A percentile compares a stretch with the other conserved stretches of the same genome.
Conservation (phyloP, 1,140 invertebrate species). For the Microplitis mediator region DNA sequence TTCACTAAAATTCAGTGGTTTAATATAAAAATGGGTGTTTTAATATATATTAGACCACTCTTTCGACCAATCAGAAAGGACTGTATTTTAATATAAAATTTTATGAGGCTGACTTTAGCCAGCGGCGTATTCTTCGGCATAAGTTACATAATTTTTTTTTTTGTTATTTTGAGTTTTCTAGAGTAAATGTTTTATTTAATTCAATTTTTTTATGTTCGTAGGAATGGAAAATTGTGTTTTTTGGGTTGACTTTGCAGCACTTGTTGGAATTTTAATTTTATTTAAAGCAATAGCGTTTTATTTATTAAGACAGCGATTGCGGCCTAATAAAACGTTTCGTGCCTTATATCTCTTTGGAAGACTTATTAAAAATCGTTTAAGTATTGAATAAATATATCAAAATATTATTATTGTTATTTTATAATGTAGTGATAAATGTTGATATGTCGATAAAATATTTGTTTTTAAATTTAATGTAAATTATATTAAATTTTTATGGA, state of each 20-base stretch:
- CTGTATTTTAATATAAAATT: too few relatives aligned
- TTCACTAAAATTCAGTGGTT: too few relatives aligned
- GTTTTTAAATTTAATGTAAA: not conserved
- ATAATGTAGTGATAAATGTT: not conserved
- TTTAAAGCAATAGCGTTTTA: constrained; percentile 70
- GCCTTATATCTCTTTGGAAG: constrained; percentile 66
- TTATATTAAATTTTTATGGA: not conserved
- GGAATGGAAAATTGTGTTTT: constrained; percentile 69
- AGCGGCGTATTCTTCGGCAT: too few relatives aligned
- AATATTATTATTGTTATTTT: not conserved
- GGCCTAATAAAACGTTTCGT: constrained; percentile 71
- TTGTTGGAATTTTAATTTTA: constrained; percentile 65
- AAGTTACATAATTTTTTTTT: not conserved
- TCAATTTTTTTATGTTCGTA: constrained; percentile 30
- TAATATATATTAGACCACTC: too few relatives aligned
- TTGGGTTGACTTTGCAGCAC: constrained; percentile 66
- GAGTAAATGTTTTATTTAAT: too few relatives aligned
- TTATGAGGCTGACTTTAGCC: too few relatives aligned
- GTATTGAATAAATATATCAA: constrained; percentile 30
- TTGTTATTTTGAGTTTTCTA: too few relatives aligned
- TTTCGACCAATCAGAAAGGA: too few relatives aligned
- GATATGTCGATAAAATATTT: not conserved
- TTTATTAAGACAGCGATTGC: constrained; percentile 69
- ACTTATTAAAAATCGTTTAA: constrained; percentile 68
- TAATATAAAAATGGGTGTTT: too few relatives aligned